These are phyloP conservation scores for sheep (Ovis aries) DNA, from an alignment of 2,113 vertebrate genomes.

Conservation along the genomic window ARS-UI_Ramb_v3.0 NC_056069.1:68571501-68572000, in stretches of 20 bases:
- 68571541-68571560: fast-evolving
- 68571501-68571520: fast-evolving
- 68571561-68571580: fast-evolving
- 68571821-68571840: neutral
- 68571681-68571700: neutral
- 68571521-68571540: fast-evolving
- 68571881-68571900: neutral
- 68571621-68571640: neutral
- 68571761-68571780: neutral
- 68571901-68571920: neutral
- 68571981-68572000: neutral
- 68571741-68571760: neutral
- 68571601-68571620: fast-evolving
- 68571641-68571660: fast-evolving
- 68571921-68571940: neutral
- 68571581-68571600: neutral
- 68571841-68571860: neutral
- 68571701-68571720: slow-evolving; percentile 21
- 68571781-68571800: neutral
- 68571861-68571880: neutral
- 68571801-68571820: fast-evolving
- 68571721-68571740: neutral
- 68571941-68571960: neutral
- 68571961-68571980: neutral
- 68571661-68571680: neutral